phyloP scores from a whole-genome alignment of 2,113 vertebrate species.

The Tonatia bakeri region DNA sequence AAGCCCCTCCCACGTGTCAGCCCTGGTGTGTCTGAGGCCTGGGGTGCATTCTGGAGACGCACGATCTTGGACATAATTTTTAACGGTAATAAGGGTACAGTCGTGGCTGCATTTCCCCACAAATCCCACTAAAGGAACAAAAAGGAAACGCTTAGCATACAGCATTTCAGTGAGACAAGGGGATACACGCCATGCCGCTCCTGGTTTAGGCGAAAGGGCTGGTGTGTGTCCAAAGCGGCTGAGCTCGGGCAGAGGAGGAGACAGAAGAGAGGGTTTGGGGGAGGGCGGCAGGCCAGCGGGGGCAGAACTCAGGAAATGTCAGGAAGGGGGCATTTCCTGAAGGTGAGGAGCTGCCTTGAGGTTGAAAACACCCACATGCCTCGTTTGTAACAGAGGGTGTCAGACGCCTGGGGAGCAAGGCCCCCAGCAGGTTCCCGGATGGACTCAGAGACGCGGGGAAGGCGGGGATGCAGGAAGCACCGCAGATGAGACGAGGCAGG shows the following conservation, averaged over 20 bases:
- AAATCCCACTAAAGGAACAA: not conserved
- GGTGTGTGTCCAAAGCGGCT: not conserved
- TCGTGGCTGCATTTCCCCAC: not conserved
- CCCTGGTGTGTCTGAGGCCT: not conserved
- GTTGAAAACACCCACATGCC: not conserved
- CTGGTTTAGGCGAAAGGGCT: not conserved
- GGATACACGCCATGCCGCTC: not conserved
- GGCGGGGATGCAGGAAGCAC: not conserved
- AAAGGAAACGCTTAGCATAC: too few relatives aligned
- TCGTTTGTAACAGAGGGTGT: not conserved
- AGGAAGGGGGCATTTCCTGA: not conserved
- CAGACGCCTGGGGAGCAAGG: not conserved
- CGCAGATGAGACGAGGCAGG: too few relatives aligned
- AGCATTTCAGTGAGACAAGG: not conserved
- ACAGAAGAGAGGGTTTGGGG: not conserved
- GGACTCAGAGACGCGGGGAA: not conserved
- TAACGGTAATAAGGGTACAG: not conserved
- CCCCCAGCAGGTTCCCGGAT: not conserved
- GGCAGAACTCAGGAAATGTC: not conserved
- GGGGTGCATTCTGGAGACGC: not conserved
- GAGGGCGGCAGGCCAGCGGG: fast-evolving
- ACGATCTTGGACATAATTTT: not conserved
- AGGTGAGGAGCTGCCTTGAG: not conserved
- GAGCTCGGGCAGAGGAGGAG: not conserved
- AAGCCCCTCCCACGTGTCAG: not conserved